Conservation (phyloP, 2,113 vertebrate species). For the Nyctereutes procyonoides region DNA sequence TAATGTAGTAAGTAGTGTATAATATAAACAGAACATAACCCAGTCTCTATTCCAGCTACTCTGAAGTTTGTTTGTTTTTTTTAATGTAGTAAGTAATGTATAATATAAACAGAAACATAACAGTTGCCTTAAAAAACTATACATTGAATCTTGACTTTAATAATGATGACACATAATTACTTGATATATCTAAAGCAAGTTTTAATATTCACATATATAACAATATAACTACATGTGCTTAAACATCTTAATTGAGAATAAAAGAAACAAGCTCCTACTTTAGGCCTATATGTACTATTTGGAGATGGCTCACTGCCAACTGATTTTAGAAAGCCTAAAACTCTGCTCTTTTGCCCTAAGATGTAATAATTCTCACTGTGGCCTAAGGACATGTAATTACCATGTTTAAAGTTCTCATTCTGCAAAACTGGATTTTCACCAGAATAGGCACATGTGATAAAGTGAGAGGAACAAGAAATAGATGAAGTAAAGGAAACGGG, state of each 20-base stretch:
- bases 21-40: not conserved
- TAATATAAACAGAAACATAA: slow-evolving; percentile 16
- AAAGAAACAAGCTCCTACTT: slow-evolving; percentile 8
- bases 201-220: slow-evolving; percentile 18
- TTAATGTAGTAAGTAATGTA: not conserved
- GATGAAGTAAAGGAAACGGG: not conserved
- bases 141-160: not conserved
- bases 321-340: slow-evolving; percentile 21
- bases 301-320: not conserved
- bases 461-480: not conserved
- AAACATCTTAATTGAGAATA: slow-evolving; percentile 35
- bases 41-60: not conserved
- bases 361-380: not conserved
- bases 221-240: not conserved
- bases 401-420: not conserved
- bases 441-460: slow-evolving; percentile 7
- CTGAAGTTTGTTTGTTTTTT: too few relatives aligned
- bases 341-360: not conserved
- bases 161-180: slow-evolving; percentile 31
- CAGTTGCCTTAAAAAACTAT: not conserved
- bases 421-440: slow-evolving; percentile 23
- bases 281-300: slow-evolving; percentile 1
- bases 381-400: slow-evolving; percentile 36
- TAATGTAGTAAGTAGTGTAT: not conserved
- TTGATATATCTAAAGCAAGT: slow-evolving; percentile 40